Conservation (phyloP, 1,140 invertebrate genomes). For the Aphelenchoides fujianensis region DNA sequence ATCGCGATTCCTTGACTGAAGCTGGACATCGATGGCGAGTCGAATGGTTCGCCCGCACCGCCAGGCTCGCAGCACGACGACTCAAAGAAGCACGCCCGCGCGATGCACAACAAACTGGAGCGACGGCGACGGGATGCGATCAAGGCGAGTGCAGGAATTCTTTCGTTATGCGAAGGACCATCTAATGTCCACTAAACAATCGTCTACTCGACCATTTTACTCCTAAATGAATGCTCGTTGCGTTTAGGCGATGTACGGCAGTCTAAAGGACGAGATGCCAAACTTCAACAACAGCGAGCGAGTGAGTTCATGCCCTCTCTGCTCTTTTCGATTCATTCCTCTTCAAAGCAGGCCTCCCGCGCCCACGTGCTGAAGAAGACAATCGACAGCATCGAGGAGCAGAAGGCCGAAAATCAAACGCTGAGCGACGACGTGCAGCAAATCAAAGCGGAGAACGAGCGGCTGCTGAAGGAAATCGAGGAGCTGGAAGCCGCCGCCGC, state of each 20-base stretch:
- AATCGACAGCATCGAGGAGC: conserved; percentile 69
- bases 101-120: conserved; percentile 48
- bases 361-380: conserved; percentile 96
- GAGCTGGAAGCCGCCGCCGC: conserved; percentile 18
- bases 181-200: too few species aligned
- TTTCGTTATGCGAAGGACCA: too few species aligned
- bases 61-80: conserved; percentile 14
- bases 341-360: conserved; percentile 73
- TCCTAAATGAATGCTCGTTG: not conserved
- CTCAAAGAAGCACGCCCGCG: conserved; percentile 38
- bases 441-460: conserved; percentile 24
- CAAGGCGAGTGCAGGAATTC: conserved; percentile 31
- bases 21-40: too few species aligned
- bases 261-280: conserved; percentile 35
- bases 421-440: conserved; percentile 11
- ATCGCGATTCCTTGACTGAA: not conserved
- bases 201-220: not conserved
- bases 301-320: conserved; percentile 27
- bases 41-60: not conserved
- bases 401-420: conserved; percentile 13
- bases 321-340: conserved; percentile 26
- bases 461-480: conserved; percentile 13
- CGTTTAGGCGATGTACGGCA: conserved; percentile 36
- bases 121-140: conserved; percentile 45
- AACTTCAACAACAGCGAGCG: conserved; percentile 37